Evolutionary conservation across 2,888 invertebrate species (phyloP).

Genomic region (Auanema freiburgensis): DNA sequence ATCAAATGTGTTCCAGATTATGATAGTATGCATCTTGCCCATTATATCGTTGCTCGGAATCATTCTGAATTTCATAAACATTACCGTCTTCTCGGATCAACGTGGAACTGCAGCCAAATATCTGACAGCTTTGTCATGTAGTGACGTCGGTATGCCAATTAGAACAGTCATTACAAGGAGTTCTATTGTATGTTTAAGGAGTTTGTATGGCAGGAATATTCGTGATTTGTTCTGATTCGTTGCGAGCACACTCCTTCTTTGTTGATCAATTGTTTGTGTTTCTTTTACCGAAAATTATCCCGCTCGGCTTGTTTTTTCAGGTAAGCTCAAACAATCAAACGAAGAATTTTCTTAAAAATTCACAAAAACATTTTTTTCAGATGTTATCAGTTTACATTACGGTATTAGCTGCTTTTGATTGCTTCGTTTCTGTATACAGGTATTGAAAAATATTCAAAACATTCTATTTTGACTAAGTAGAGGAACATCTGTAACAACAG

Average conservation of each 20-base stretch:
- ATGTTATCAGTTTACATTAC: constrained; percentile 59
- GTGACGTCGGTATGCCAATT: constrained; percentile 56
- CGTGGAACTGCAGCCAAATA: constrained; percentile 48
- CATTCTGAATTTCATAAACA: constrained; percentile 52
- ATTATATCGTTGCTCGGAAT: constrained; percentile 48
- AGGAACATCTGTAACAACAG: constrained; percentile 24
- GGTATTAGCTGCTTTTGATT: constrained; percentile 56
- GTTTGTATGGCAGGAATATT: constrained; percentile 57
- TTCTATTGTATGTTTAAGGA: constrained; percentile 52
- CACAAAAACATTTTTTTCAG: constrained; percentile 29
- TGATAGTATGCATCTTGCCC: constrained; percentile 43
- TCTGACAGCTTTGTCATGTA: constrained; percentile 48
- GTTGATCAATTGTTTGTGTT: constrained; percentile 57
- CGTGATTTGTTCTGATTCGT: constrained; percentile 55
- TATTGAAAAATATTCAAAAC: constrained; percentile 7
- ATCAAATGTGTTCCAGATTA: constrained; percentile 23
- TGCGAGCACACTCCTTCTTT: constrained; percentile 49
- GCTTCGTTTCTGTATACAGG: constrained; percentile 50
- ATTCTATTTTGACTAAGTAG: constrained; percentile 9
- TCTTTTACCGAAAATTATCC: constrained; percentile 53
- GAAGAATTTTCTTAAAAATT: neutral
- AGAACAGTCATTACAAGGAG: too few relatives aligned
- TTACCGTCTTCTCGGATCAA: constrained; percentile 44
- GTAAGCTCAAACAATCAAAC: constrained; percentile 18
- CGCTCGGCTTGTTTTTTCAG: constrained; percentile 57